Conservation (phyloP, 2,797 vertebrate species). For the Salmo trutta region DNA sequence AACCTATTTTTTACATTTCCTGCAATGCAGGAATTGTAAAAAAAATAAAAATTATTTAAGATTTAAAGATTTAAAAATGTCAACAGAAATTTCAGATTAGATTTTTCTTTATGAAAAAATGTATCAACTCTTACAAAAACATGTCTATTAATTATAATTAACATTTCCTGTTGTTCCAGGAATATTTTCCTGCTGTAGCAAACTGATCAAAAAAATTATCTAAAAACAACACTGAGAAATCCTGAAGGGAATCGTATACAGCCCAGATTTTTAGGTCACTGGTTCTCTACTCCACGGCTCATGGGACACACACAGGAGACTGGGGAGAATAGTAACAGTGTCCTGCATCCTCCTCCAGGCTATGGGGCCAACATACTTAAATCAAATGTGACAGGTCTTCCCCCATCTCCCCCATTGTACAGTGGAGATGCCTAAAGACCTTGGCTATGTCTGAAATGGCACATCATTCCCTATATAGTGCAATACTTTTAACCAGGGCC, state of each 20-base stretch:
- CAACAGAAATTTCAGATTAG: no score
- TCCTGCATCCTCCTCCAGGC: conserved; percentile 25
- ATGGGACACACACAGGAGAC: conserved; percentile 21
- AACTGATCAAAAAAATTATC: conserved; percentile 3
- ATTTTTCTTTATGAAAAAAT: no score
- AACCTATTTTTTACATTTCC: no score
- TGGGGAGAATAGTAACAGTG: conserved; percentile 44
- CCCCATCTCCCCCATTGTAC: conserved; percentile 1
- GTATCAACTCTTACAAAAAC: no score
- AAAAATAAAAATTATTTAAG: no score
- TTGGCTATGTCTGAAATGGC: not conserved
- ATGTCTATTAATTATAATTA: no score
- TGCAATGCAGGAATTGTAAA: no score
- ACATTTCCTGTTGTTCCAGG: no score
- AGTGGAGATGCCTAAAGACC: conserved; percentile 9
- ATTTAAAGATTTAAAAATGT: no score
- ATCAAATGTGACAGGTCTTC: conserved; percentile 29
- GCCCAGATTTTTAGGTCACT: conserved; percentile 4
- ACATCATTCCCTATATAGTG: no score
- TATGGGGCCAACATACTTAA: conserved; percentile 20
- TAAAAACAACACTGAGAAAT: conserved; percentile 11
- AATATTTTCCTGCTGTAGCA: not conserved
- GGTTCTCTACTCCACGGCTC: conserved; percentile 29
- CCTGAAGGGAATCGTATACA: conserved; percentile 1
- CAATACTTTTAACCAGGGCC: no score